Conservation (phyloP, 2,113 vertebrate genomes). For the Cricetomys ansorgei region DNA sequence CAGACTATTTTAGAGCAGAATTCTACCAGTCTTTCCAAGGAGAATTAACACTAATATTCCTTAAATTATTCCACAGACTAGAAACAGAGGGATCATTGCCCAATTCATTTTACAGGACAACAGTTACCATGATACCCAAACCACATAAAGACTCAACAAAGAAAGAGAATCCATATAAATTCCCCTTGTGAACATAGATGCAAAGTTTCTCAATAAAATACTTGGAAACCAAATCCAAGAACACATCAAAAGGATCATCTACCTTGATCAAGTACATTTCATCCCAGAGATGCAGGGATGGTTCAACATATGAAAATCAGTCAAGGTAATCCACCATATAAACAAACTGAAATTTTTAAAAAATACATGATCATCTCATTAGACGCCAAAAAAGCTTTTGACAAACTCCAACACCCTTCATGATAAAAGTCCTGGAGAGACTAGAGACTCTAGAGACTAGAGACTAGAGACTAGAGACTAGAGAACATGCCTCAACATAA, state of each 20-base stretch:
- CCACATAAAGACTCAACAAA: not conserved
- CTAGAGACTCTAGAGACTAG: no score
- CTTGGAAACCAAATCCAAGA: not conserved
- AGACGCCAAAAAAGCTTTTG: not conserved
- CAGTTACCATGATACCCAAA: not conserved
- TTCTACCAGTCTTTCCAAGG: not conserved
- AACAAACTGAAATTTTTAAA: not conserved
- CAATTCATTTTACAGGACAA: not conserved
- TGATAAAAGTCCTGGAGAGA: not conserved
- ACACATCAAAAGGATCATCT: not conserved
- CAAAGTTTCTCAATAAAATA: not conserved
- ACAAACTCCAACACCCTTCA: not conserved
- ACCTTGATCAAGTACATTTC: not conserved
- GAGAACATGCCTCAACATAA: not conserved
- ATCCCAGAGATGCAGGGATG: not conserved
- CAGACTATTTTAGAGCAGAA: not conserved
- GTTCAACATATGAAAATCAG: not conserved
- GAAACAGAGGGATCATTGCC: not conserved
- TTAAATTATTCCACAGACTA: not conserved
- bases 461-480: not conserved
- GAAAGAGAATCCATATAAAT: not conserved
- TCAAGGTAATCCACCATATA: not conserved
- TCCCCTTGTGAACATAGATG: not conserved
- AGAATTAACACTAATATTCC: not conserved
- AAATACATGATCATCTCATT: not conserved